phyloP scores from a whole-genome alignment of 2,113 vertebrate species.

The Coptodon bakossiorum region DNA sequence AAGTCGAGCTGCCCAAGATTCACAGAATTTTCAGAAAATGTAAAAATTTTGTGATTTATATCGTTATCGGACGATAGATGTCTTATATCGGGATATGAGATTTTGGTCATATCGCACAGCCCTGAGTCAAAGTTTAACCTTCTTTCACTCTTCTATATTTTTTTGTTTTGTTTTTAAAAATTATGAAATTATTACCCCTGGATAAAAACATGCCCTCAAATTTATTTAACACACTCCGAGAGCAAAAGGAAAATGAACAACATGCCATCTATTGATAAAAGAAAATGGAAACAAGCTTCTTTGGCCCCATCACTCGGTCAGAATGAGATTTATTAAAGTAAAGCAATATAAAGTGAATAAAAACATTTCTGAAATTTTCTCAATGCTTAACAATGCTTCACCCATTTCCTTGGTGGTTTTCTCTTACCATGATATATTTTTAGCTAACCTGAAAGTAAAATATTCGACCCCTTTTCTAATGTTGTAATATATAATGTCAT shows the following conservation, averaged over 20 bases:
- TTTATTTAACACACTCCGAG: neutral
- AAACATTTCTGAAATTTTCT: neutral
- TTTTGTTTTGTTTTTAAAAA: neutral
- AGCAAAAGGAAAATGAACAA: neutral
- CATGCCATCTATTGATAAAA: neutral
- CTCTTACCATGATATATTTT: neutral
- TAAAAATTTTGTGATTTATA: no score
- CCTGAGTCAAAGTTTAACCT: neutral
- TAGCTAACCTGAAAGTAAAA: rapidly evolving
- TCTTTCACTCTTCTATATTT: neutral
- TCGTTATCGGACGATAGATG: no score
- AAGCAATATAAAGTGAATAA: neutral
- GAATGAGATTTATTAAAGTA: neutral
- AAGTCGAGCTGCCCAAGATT: no score
- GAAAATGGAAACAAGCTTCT: neutral
- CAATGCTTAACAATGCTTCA: neutral
- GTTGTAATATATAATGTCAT: neutral
- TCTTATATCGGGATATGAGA: no score
- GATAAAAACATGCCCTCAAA: neutral
- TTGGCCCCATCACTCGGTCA: neutral
- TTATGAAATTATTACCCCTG: neutral
- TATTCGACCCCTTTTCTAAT: neutral
- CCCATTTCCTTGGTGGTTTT: neutral
- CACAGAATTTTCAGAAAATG: no score
- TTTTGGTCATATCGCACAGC: no score